Evolutionary conservation across 2,113 vertebrate species (phyloP).

Genomic region (Spilogale gracilis): DNA sequence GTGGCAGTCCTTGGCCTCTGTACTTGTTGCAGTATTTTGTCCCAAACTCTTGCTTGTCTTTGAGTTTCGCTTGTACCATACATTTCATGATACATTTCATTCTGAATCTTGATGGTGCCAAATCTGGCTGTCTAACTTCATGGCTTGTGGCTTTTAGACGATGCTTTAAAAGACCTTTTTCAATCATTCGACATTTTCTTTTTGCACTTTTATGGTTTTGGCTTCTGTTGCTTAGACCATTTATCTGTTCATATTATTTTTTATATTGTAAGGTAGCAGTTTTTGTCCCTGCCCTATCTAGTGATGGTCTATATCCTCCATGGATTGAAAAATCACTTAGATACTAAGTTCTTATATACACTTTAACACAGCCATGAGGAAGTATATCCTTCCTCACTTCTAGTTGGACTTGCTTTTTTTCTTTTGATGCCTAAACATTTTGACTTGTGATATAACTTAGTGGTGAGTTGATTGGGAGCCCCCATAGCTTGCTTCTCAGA

Average conservation of each 20-base stretch:
- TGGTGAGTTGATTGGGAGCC: not conserved
- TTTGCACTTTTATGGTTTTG: not conserved
- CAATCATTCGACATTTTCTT: not conserved
- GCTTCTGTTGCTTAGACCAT: not conserved
- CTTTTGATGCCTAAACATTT: not conserved
- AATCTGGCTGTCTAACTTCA: not conserved
- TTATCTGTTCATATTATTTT: not conserved
- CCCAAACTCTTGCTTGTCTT: not conserved
- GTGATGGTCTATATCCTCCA: not conserved
- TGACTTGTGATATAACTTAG: not conserved
- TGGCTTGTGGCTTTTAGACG: not conserved
- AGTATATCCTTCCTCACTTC: not conserved
- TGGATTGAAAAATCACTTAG: not conserved
- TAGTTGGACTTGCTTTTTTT: not conserved
- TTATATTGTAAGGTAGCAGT: not conserved
- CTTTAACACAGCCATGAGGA: not conserved
- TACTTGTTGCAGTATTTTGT: not conserved
- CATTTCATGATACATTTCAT: not conserved
- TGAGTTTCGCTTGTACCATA: not conserved
- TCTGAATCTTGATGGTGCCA: not conserved
- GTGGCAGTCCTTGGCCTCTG: not conserved
- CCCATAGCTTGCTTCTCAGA: not conserved
- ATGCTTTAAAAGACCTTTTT: not conserved
- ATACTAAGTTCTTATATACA: not conserved
- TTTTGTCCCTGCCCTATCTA: not conserved